Conservation (phyloP, 2,888 invertebrate species). For the Mallateleia sp. region DNA sequence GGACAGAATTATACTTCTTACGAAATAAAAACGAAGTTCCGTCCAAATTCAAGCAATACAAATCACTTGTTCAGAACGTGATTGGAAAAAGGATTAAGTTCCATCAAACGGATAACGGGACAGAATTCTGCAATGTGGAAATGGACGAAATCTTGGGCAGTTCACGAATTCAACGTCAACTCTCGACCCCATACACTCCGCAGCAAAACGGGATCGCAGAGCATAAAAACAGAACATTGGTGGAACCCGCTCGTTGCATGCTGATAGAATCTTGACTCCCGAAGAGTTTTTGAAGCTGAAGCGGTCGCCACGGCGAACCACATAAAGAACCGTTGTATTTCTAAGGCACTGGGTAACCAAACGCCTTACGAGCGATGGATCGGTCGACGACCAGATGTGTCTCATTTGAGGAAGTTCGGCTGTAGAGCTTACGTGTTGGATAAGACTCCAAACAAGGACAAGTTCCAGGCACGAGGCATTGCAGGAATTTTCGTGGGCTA, state of each 20-base stretch:
- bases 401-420: constrained; percentile 78
- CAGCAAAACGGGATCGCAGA: constrained; percentile 82
- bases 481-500: background rate
- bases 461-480: constrained; percentile 11
- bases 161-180: background rate
- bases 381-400: constrained; percentile 59
- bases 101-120: background rate
- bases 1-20: background rate
- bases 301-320: constrained; percentile 81
- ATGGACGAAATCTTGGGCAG: background rate
- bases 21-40: background rate
- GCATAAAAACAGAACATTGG: constrained; percentile 80
- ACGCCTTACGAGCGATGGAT: constrained; percentile 76
- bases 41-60: too few relatives aligned
- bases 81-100: background rate
- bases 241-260: constrained; percentile 80
- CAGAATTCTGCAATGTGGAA: background rate
- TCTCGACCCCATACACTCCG: background rate
- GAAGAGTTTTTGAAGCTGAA: constrained; percentile 82
- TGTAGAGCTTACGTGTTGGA: constrained; percentile 5
- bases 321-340: constrained; percentile 79
- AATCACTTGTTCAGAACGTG: too few relatives aligned
- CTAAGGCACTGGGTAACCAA: constrained; percentile 53
- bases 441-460: background rate
- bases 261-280: constrained; percentile 74